Evolutionary conservation across 2,888 invertebrate genomes (phyloP), one percentile per base, ranked within the genome.

Genomic region (Hydriomena furcata): DNA sequence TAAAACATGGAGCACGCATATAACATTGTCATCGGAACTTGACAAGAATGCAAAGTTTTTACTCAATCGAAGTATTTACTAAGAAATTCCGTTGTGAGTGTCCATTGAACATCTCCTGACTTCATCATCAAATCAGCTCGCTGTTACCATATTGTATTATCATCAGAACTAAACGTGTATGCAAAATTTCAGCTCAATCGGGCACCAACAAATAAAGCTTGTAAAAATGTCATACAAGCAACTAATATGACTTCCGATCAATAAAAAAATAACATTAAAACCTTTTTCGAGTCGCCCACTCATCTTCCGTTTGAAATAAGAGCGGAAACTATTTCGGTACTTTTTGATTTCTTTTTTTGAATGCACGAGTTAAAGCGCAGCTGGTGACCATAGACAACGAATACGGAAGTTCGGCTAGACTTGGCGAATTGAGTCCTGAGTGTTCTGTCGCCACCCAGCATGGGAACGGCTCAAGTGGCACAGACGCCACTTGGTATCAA

Each of bases 371-470:
- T 55, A 45, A 54, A 51, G 36, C 56, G 58, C 62, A 60, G 58
- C 61, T 61, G 59, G 59, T 50, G 46, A 51, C 51, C 52, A 60
- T 61, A 58, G 59, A 59, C 56, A 58, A 52, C 25, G 37, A 17
- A 65, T 64, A 74, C 82, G 84, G 84, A 86, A 86, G 71, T 76
- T 58, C 64, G 85, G 76, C 85, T 84, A 86, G 87, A 88, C 88
- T 71, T 86, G 31, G 89, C 88, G 85, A 87, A 88, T 87, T 85
- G 84, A 68, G 70, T 75, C 77, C 75, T 76, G 74, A 88, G 87
- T 86, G 84, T 74, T 78, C 72, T 83, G 89, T 87, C 89, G 89
- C 89, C 89, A 89, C 89, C 89, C 89, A 84, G 84, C 50, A 55
- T 60, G 61, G 57, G 58, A 59, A 61, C 38, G 10, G 36, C 42